Conservation (phyloP, 2,797 vertebrate genomes). For the Lepilemur septentrionalis region DNA sequence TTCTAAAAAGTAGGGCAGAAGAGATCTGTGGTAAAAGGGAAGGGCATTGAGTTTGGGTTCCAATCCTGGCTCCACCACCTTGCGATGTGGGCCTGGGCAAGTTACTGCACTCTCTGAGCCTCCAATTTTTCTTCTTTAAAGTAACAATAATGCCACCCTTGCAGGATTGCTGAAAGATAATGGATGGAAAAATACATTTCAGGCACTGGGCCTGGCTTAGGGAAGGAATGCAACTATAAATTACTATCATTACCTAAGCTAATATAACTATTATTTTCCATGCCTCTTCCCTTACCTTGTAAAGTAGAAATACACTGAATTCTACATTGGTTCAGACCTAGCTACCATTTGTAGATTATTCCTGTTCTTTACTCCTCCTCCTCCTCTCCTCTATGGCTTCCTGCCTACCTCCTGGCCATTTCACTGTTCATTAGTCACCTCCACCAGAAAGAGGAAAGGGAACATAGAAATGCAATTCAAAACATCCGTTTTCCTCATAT, state of each 20-base stretch:
- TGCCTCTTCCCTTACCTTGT: slow-evolving; percentile 15
- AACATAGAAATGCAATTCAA: slow-evolving; percentile 53
- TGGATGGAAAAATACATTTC: slow-evolving; percentile 55
- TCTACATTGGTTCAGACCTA: slow-evolving; percentile 7
- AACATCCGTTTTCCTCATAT: slow-evolving; percentile 55
- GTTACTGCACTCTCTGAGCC: background rate
- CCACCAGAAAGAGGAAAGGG: slow-evolving; percentile 8
- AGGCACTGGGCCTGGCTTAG: background rate
- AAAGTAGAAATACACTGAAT: slow-evolving; percentile 46
- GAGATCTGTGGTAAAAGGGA: background rate
- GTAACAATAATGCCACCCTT: slow-evolving; percentile 21
- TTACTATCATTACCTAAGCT: slow-evolving; percentile 52
- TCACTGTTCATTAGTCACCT: slow-evolving; percentile 50
- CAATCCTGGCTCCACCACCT: background rate
- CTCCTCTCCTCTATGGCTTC: background rate
- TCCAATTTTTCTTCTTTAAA: slow-evolving; percentile 46
- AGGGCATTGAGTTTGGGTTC: background rate
- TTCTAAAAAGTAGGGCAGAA: background rate
- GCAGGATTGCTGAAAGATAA: slow-evolving; percentile 48
- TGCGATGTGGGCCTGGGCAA: background rate
- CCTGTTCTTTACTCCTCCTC: background rate
- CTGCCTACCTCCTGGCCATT: slow-evolving; percentile 52
- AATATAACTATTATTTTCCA: slow-evolving; percentile 41
- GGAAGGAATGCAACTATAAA: slow-evolving; percentile 28
- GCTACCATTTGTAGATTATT: slow-evolving; percentile 7